Evolutionary conservation across 2,113 vertebrate species (phyloP), one percentile per base, ranked within the genome.

Genomic region (Cavia aperea): DNA sequence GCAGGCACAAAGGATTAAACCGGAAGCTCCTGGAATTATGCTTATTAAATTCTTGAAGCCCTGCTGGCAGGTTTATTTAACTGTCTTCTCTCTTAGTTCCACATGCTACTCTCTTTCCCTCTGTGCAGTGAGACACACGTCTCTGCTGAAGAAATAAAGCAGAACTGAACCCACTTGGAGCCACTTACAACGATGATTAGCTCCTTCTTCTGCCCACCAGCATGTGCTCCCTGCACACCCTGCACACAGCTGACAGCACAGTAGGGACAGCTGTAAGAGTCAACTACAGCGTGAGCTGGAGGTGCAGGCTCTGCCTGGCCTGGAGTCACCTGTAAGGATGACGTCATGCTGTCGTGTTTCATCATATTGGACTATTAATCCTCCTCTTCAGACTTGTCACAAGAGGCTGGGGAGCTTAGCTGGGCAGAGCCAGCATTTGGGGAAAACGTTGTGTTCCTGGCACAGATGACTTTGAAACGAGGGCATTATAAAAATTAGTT

Each of bases 401-500:
- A 90, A 21, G 86, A 60, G 43, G 81, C 70, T 43, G 7, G 23
- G 86, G 84, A 89, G 81, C 72, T 75, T 81, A 46, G 11, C 68
- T 43, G 36, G 77, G 14, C 46, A 91, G 16, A 93, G 18, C 70
- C 23, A 31, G 4, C 26, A 23, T 75, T 94, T 63, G 58, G 62
- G 65, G 81, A 87, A 54, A 84, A 88, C 39, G 18, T 79, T 93
- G 81, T 90, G 36, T 88, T 78, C 88, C 77, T 68, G 65, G 85
- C 56, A 72, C 29, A 81, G 84, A 83, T 73, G 63, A 86, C 78
- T 70, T 58, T 93, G 94, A 93, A 91, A 88, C 18, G 77, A 92
- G 77, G 81, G 60, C 49, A 82, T 96, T 86, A 86, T 66, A 90
- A 90, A 95, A 95, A 94, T 92, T 90, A 95, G 86, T 81, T 95